Base-by-base conservation (phyloP, 2,797 vertebrate species). In the Hafferia zeledoni region DNA sequence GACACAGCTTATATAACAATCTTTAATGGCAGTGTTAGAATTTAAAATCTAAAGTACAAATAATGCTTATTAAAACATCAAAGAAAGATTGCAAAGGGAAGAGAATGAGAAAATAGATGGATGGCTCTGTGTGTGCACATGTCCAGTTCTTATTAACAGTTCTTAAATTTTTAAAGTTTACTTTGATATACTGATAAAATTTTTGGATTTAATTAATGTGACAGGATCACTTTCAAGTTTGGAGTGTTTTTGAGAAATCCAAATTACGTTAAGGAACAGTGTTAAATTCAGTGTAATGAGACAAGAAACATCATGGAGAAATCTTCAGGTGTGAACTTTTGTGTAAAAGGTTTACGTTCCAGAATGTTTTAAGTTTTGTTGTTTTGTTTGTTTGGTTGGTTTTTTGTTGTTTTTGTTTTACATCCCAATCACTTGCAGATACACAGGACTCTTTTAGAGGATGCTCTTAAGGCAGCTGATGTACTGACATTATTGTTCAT, bases 291-390 rank as follows among this genome's bases (percentile, higher is more conserved):
- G 20, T 59, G 16, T 35, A 55, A 8, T 18, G 23, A n/a, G 25
- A 39, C n/a, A 47, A 70, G 56, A 74, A 93, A 77, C 6, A 4
- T 3, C 2, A 50, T 63, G 30, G 24, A 49, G 49, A 70, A 35
- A 25, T 75, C 88, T 50, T 33, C 23, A 49, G 41, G 10, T 59
- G 20, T 61, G 49, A 60, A 5, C 6, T 5, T 68, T 47, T 0
- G 1, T 74, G 12, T 89, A 22, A 35, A 63, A 67, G 11, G 8
- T 46, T 9, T 22, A 14, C 1, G 0, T 72, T 72, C 20, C 71
- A 41, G 46, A 88, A 60, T 0, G 0, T 57, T 6, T 14, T 7
- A 67, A 18, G 13, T 6, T 25, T 6, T 35, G 28, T 17, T 17
- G n/a, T 44, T 8, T 44, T 44, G 43, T 8, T 44, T 44, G 43